A percentile compares a stretch with the other conserved stretches of the same genome.
Conservation (phyloP, 2,888 invertebrate species). For the Ochlodes sylvanus region DNA sequence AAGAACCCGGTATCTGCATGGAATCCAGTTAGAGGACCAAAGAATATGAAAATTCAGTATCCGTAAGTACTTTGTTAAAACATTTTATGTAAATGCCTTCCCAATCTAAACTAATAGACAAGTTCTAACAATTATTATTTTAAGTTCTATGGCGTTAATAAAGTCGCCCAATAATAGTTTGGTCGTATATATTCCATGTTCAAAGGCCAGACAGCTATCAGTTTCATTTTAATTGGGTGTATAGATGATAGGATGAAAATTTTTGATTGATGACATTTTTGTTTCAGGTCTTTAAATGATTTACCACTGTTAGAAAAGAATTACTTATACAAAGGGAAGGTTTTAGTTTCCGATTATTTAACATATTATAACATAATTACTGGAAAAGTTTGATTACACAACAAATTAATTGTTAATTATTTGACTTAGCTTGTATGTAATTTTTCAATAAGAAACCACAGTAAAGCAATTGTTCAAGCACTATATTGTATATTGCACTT, state of each 20-base stretch:
- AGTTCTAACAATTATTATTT: background rate
- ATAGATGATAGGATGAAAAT: background rate
- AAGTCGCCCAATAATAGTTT: no score
- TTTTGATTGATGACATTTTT: conserved; percentile 15
- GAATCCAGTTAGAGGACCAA: conserved; percentile 89
- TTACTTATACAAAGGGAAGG: conserved; percentile 74
- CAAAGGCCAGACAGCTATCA: no score
- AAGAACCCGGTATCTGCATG: conserved; percentile 88
- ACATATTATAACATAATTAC: conserved; percentile 77
- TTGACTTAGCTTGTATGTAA: no score
- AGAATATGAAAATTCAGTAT: conserved; percentile 72
- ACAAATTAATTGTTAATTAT: no score
- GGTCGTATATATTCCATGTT: no score
- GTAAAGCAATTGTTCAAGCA: no score
- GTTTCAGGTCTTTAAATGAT: conserved; percentile 66
- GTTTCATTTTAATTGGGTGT: no score
- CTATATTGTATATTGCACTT: no score
- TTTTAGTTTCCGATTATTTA: conserved; percentile 75
- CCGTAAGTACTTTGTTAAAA: conserved; percentile 62
- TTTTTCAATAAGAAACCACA: no score
- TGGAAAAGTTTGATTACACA: conserved; percentile 40
- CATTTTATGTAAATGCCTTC: no score
- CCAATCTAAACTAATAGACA: no score
- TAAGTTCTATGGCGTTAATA: no score
- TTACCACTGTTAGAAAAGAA: conserved; percentile 66